These are phyloP conservation scores for Colletes latitarsis DNA, from an alignment of 1,140 invertebrate species.

Conservation along the genomic window DNA sequence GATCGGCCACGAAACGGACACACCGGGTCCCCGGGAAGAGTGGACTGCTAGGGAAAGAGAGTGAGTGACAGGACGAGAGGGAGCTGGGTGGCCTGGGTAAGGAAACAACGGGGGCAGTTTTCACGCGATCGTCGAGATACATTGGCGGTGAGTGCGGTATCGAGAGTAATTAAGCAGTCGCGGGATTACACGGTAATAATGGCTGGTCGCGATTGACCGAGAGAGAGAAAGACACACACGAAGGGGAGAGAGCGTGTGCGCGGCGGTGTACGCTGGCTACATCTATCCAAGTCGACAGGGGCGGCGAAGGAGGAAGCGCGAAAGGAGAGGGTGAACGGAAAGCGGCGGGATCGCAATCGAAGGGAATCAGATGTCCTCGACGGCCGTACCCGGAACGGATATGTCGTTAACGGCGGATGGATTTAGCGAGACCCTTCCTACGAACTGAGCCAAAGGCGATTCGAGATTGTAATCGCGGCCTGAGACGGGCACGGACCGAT, in stretches of 20 bases:
- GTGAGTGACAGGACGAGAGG: constrained; percentile 3
- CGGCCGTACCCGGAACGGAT: constrained; percentile 15
- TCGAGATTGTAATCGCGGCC: background rate
- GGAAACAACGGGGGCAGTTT: background rate
- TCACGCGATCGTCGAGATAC: constrained; percentile 14
- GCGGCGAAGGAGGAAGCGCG: background rate
- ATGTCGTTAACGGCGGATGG: constrained; percentile 17
- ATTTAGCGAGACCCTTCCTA: background rate
- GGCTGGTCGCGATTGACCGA: constrained; percentile 37
- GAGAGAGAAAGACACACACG: background rate
- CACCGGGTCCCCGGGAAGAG: background rate
- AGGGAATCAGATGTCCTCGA: constrained; percentile 33
- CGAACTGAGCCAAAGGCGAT: background rate
- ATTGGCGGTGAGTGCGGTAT: constrained; percentile 39
- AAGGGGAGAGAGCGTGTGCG: constrained; percentile 16
- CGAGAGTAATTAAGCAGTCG: constrained; percentile 42
- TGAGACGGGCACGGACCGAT: constrained; percentile 14
- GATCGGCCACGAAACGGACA: constrained; percentile 22
- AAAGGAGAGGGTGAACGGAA: background rate
- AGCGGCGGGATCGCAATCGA: constrained; percentile 22
- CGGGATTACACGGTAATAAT: constrained; percentile 32
- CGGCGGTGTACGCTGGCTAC: constrained; percentile 16
- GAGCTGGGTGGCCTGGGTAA: background rate
- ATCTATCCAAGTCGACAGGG: background rate
- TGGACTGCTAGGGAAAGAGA: constrained; percentile 8